Evolutionary conservation across 2,113 vertebrate species (phyloP).

Genomic region (Haplotaxodon microlepis): DNA sequence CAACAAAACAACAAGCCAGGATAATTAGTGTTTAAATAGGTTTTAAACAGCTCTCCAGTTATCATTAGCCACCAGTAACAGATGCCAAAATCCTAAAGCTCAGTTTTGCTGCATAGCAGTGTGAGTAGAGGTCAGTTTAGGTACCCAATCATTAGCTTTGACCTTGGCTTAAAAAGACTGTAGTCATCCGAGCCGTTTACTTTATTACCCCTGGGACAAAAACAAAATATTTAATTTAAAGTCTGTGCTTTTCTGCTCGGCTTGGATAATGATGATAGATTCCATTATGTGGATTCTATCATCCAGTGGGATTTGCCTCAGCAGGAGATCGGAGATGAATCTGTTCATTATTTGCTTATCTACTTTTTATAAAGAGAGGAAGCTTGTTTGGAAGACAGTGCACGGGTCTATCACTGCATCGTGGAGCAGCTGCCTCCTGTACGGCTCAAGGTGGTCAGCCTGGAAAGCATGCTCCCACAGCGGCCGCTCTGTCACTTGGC

Average conservation of each 20-base stretch:
- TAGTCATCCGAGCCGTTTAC: neutral
- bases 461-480: conserved; percentile 16
- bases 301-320: neutral
- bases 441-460: neutral
- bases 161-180: conserved; percentile 11
- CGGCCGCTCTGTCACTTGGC: conserved; percentile 15
- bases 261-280: conserved; percentile 23
- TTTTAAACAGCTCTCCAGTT: conserved; percentile 46
- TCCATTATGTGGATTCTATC: neutral
- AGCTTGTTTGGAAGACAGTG: conserved; percentile 14
- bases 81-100: conserved; percentile 2
- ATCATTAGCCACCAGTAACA: conserved; percentile 12
- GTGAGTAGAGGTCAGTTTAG: neutral
- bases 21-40: conserved; percentile 54
- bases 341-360: conserved; percentile 39
- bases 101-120: conserved; percentile 17
- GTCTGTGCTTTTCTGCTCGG: neutral
- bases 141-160: conserved; percentile 22
- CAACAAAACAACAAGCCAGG: conserved; percentile 52
- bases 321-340: conserved; percentile 11
- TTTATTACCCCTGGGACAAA: conserved; percentile 36
- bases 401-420: conserved; percentile 4
- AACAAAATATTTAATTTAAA: conserved; percentile 26
- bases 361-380: conserved; percentile 30
- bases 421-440: neutral